A percentile compares a stretch with the other conserved stretches of the same genome.
phyloP scores from a whole-genome alignment of 1,140 invertebrate genomes.

The Eumaeus atala region DNA sequence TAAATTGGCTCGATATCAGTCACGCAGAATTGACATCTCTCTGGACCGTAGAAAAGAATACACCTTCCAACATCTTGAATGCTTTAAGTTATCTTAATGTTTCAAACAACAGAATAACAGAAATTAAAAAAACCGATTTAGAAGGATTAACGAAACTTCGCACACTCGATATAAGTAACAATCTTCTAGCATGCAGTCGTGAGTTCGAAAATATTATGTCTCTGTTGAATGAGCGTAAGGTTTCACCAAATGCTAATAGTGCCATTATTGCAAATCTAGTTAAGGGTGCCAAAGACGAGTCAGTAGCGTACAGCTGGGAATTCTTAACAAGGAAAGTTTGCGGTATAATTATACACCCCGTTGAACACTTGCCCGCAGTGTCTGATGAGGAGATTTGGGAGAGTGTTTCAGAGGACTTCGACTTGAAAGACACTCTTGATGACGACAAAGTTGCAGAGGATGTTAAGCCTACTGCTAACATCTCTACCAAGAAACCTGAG shows the following conservation, averaged over 20 bases:
- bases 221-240: slow-evolving; percentile 72
- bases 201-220: slow-evolving; percentile 76
- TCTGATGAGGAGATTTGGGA: slow-evolving; percentile 72
- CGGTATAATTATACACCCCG: slow-evolving; percentile 41
- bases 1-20: slow-evolving; percentile 77
- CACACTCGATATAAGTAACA: slow-evolving; percentile 77
- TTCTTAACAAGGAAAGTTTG: slow-evolving; percentile 62
- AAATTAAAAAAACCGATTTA: slow-evolving; percentile 74
- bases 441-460: slow-evolving; percentile 57
- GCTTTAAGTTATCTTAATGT: slow-evolving; percentile 75
- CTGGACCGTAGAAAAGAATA: slow-evolving; percentile 75
- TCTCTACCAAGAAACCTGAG: slow-evolving; percentile 27
- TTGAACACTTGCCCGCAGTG: slow-evolving; percentile 46
- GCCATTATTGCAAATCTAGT: slow-evolving; percentile 67
- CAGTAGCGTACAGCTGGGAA: slow-evolving; percentile 57
- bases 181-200: slow-evolving; percentile 78
- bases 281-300: slow-evolving; percentile 52
- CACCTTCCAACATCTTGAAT: slow-evolving; percentile 56
- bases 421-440: slow-evolving; percentile 56
- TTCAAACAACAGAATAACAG: slow-evolving; percentile 75
- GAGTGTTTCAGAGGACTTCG: slow-evolving; percentile 62
- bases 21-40: slow-evolving; percentile 77
- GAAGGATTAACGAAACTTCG: slow-evolving; percentile 76
- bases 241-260: slow-evolving; percentile 62
- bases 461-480: slow-evolving; percentile 35